phyloP scores from a whole-genome alignment of 2,888 invertebrate species.

The Brachypalpus laphriformis region DNA sequence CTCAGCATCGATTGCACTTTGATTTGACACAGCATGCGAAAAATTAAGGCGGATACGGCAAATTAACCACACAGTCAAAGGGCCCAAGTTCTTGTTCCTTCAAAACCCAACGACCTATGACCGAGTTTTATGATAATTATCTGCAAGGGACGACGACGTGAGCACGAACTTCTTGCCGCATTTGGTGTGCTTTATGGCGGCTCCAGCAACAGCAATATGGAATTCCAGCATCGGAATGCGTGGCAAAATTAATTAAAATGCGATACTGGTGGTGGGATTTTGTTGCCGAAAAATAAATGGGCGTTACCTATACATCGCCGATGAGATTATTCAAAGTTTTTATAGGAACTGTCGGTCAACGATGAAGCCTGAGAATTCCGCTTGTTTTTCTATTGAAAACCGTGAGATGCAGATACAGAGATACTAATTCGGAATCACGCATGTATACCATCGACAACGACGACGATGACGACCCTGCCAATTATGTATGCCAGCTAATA shows the following conservation, averaged over 20 bases:
- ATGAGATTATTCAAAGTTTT: conserved; percentile 62
- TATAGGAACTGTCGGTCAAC: conserved; percentile 41
- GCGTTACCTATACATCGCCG: conserved; percentile 64
- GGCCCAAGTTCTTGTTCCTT: conserved; percentile 26
- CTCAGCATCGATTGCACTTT: conserved; percentile 59
- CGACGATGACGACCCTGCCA: conserved; percentile 33
- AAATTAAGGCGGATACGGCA: conserved; percentile 68
- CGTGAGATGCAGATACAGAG: conserved; percentile 33
- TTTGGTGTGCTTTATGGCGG: conserved; percentile 62
- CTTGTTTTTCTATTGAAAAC: conserved; percentile 27
- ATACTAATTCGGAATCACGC: conserved; percentile 13
- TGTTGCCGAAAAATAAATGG: conserved; percentile 20
- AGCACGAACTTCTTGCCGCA: conserved; percentile 32
- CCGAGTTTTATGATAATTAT: conserved; percentile 74
- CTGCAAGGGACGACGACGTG: conserved; percentile 64
- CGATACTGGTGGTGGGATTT: conserved; percentile 27
- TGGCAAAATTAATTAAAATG: conserved; percentile 73
- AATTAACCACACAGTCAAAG: conserved; percentile 55
- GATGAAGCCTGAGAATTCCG: neutral
- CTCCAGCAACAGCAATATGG: conserved; percentile 39
- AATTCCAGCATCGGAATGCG: conserved; percentile 46
- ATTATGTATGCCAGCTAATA: conserved; percentile 72
- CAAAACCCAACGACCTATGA: conserved; percentile 72
- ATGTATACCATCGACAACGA: neutral
- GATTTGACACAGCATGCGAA: conserved; percentile 73